A percentile compares a stretch with the other conserved stretches of the same genome.
Evolutionary conservation across 1,140 invertebrate genomes (phyloP).

Genomic region (Trigoniulus corallinus): DNA sequence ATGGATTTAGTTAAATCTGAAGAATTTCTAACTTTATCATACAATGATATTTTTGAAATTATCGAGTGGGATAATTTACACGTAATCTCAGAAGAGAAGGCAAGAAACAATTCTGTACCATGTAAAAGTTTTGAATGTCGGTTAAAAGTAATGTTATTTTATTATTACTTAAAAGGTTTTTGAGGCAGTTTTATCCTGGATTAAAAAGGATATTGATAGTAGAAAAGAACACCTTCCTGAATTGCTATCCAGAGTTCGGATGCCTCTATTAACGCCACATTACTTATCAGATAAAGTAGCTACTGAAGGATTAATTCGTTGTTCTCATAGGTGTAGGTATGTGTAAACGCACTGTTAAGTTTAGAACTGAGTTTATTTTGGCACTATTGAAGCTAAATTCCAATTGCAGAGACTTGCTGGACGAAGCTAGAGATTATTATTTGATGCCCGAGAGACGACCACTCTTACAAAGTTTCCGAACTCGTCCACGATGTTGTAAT

Average conservation of each 20-base stretch:
- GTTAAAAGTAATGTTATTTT: not conserved
- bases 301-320: constrained; percentile 59
- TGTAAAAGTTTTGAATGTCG: not conserved
- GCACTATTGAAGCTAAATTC: not conserved
- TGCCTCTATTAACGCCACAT: constrained; percentile 64
- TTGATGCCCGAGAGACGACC: constrained; percentile 63
- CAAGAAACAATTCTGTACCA: constrained; percentile 15
- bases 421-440: constrained; percentile 69
- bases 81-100: constrained; percentile 43
- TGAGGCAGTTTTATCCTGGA: constrained; percentile 67
- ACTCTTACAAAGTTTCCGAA: constrained; percentile 55
- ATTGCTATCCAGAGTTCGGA: constrained; percentile 52
- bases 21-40: constrained; percentile 51
- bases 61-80: constrained; percentile 62
- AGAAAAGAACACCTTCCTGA: constrained; percentile 44
- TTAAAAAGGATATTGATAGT: constrained; percentile 44
- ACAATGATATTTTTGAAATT: constrained; percentile 49
- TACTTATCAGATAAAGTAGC: constrained; percentile 67
- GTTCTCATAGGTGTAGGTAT: constrained; percentile 54
- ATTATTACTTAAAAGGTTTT: constrained; percentile 40
- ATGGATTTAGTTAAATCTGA: constrained; percentile 55
- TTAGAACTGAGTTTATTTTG: not conserved
- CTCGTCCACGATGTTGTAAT: constrained; percentile 55
- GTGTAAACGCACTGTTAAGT: too few species aligned
- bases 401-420: constrained; percentile 47